A percentile compares a stretch with the other conserved stretches of the same genome.
Evolutionary conservation across 2,888 invertebrate species (phyloP).

Genomic region (Molanna angustata): DNA sequence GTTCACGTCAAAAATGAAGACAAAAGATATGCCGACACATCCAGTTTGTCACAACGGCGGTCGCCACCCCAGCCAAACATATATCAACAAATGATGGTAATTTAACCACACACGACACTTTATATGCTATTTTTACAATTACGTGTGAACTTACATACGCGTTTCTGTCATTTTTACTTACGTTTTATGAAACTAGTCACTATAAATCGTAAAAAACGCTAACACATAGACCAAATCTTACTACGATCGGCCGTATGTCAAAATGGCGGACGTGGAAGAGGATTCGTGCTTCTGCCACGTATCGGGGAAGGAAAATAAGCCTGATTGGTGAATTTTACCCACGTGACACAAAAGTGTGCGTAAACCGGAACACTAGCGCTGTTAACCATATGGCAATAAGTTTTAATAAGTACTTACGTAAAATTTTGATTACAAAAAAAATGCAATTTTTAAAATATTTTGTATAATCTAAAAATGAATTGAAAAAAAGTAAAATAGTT

Average conservation of each 20-base stretch:
- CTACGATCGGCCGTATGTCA: slow-evolving; percentile 73
- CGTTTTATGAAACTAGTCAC: slow-evolving; percentile 55
- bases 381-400: no score
- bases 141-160: background rate
- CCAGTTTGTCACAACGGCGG: slow-evolving; percentile 55
- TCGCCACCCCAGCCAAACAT: slow-evolving; percentile 51
- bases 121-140: slow-evolving; percentile 4
- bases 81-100: slow-evolving; percentile 35
- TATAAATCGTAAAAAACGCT: slow-evolving; percentile 61
- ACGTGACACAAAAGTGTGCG: background rate
- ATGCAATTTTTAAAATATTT: no score
- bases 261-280: slow-evolving; percentile 81
- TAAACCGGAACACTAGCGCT: background rate
- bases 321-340: slow-evolving; percentile 17
- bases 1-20: slow-evolving; percentile 15
- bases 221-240: slow-evolving; percentile 67
- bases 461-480: no score
- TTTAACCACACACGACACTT: slow-evolving; percentile 18
- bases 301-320: slow-evolving; percentile 49
- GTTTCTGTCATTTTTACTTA: slow-evolving; percentile 41
- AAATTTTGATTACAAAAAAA: no score
- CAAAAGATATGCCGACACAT: slow-evolving; percentile 51
- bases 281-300: slow-evolving; percentile 78
- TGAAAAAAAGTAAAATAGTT: no score
- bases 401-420: no score